Evolutionary conservation across 2,797 vertebrate species (phyloP), one percentile per base, ranked within the genome.

Genomic region (Crocodylus rhombifer): DNA sequence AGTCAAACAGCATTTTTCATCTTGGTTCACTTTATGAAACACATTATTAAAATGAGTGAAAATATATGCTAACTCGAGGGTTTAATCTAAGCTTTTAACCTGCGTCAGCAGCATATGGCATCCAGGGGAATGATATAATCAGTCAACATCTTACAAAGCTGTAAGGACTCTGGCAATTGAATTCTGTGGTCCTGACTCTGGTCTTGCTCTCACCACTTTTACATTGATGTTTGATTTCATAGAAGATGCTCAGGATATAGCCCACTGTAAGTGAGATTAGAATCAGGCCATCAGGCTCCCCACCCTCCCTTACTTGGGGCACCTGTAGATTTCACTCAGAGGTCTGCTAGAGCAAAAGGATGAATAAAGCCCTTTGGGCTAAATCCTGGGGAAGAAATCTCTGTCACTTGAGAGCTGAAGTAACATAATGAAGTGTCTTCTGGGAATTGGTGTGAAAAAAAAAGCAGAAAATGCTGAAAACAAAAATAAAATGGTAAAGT

Each of bases 381-480:
- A 28, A 57, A 71, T 51, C 30, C 77, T 65, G 88, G 36, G 82
- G 56, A 91, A 86, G 86, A 90, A 92, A 63, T 86, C 13, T 25
- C 77, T 91, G 83, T 95, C 90, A 90, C 61, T 63, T 88, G 90
- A 89, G 88, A 95, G 65, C 84, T 20, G 23, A 80, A 91, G 83
- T 77, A 83, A 88, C 78, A 94, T 81, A 63, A 67, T 63, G 58
- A 95, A 93, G 95, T 90, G 60, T 92, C 89, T 94, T 13, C 69
- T 86, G 93, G 89, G 92, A 94, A 95, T 93, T 93, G 89, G 84
- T 92, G 86, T 87, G 63, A 84, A 91, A 93, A 95, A 95, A 51
- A 51, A 51, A 51, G 61, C 25, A 94, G 82, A 75, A 91, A 92
- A 77, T 30, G 20, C 13, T 87, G 75, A 73, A 77, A 25, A 80